A percentile compares a stretch with the other conserved stretches of the same genome.
Evolutionary conservation across 2,797 vertebrate genomes (phyloP).

Genomic region (Phalanger gymnotis): DNA sequence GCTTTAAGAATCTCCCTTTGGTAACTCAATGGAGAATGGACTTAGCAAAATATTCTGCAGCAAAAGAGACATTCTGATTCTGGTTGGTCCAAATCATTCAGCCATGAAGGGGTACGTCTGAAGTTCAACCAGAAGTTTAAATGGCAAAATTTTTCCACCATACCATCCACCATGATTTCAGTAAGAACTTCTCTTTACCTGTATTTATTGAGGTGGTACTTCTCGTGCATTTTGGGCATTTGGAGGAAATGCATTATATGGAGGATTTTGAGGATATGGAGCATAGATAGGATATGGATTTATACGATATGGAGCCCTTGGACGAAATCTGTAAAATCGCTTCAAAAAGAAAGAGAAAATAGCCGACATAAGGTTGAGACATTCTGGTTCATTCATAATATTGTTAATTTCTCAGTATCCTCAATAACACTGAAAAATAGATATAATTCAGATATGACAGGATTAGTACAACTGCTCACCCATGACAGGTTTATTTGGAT

Average conservation of each 20-base stretch:
- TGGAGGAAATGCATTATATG: too few relatives aligned
- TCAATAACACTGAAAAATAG: not conserved
- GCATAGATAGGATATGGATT: not conserved
- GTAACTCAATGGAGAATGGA: not conserved
- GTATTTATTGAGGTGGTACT: not conserved
- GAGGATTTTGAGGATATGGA: not conserved
- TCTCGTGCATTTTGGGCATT: not conserved
- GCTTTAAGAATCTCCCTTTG: not conserved
- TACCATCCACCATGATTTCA: not conserved
- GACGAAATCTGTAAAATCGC: not conserved
- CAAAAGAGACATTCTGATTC: not conserved
- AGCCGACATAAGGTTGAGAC: not conserved
- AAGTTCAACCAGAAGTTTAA: not conserved
- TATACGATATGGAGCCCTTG: rapidly evolving
- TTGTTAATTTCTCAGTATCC: not conserved
- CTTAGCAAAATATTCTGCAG: not conserved
- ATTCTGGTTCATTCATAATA: not conserved
- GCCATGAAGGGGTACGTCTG: not conserved
- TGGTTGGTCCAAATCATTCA: not conserved
- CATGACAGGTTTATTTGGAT: not conserved
- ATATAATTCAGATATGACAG: not conserved
- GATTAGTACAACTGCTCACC: not conserved
- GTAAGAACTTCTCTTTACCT: not conserved
- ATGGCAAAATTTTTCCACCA: not conserved
- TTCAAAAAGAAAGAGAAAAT: not conserved